Base-by-base conservation (phyloP, 2,113 vertebrate genomes). In the Xiphophorus hellerii region DNA sequence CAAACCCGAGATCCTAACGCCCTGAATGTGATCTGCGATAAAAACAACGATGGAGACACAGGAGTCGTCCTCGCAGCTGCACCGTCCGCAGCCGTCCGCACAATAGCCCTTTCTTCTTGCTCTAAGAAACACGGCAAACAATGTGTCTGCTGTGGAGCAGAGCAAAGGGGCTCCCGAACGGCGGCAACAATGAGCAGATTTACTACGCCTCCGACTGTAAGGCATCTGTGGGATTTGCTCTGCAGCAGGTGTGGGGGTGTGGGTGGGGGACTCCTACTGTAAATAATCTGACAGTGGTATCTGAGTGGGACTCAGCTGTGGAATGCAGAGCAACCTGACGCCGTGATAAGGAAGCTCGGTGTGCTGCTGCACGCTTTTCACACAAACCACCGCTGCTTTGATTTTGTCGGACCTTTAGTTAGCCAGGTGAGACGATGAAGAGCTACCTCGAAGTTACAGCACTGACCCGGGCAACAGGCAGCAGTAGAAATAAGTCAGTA, bases 181-280 rank as follows among this genome's bases (percentile, higher is more conserved):
- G 69, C 31, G 3, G 29, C 70, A 78, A 87, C 80, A 88, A 87
- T 76, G 72, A 71, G 60, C 37, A 77, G 62, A 86, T 78, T 86
- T 66, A 78, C 75, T 71, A 28, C 51, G 28, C 67, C 58, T 80
- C 71, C 70, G 39, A 44, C 60, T 20, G 67, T 68, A 48, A 71
- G 70, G 70, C 58, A 63, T 27, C 73, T 5, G 3, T 31, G 76
- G 51, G 73, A 67, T 76, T 67, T 75, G 66, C 76, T 31, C 35
- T 71, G 27, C 17, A 4, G 83, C 78, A 80, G 76, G 83, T 85
- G 85, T 72, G 70, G 6, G 31, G 6, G 31, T 5, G 33, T 0
- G 33, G 7, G 35, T 2, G 65, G 65, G 42, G 62, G 42, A 48
- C 73, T 77, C 31, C 1, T 31, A 69, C 81, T 77, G 86, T 86